Percentiles rank a stretch among this genome's conserved stretches.
These are phyloP conservation scores for Montipora cactus DNA, from an alignment of 64 coral and sea anemone genomes.

Conservation along the genomic window DNA sequence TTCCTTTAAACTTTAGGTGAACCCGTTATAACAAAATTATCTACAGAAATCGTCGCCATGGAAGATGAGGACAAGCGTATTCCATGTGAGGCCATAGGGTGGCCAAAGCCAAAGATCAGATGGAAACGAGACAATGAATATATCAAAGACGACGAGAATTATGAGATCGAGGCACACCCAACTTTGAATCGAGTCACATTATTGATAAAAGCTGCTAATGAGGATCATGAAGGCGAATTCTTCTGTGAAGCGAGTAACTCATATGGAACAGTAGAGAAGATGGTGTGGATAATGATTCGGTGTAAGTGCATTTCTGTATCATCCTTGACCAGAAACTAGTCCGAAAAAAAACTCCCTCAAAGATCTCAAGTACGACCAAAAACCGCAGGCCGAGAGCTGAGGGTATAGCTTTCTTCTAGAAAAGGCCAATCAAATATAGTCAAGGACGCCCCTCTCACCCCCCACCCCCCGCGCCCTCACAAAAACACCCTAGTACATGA, in stretches of 20 bases:
- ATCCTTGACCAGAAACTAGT: background rate
- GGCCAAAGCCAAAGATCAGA: background rate
- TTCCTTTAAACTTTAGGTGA: background rate
- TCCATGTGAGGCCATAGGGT: background rate
- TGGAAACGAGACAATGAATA: background rate
- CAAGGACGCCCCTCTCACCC: no score
- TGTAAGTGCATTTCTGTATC: background rate
- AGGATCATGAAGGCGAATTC: background rate
- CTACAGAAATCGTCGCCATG: background rate
- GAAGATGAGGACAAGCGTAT: background rate
- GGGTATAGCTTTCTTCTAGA: no score
- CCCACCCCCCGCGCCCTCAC: no score
- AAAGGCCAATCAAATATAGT: no score
- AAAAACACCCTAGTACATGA: no score
- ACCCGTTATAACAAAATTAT: background rate
- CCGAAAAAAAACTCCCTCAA: background rate
- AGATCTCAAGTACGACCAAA: no score
- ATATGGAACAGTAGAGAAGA: background rate
- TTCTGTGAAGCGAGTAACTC: conserved; percentile 13
- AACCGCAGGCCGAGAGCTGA: no score
- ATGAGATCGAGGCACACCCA: background rate
- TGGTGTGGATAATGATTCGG: background rate
- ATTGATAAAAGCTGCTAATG: background rate
- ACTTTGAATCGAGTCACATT: background rate
- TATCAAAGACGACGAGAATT: background rate